A percentile compares a stretch with the other conserved stretches of the same genome.
phyloP scores from a whole-genome alignment of 1,140 invertebrate genomes.

The Musca domestica region DNA sequence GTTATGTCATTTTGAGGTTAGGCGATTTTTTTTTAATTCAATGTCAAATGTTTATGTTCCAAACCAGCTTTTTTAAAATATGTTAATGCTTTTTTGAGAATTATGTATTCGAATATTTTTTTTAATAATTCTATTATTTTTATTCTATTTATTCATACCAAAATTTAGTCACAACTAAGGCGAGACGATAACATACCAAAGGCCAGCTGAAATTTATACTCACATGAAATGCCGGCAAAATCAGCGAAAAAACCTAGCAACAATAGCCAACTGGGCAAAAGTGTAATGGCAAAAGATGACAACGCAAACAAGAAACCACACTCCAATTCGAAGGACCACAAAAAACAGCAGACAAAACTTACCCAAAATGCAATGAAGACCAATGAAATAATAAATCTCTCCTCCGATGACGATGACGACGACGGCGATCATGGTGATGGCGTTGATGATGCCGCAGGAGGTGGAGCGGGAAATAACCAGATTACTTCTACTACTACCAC shows the following conservation, averaged over 20 bases:
- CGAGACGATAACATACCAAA: conserved; percentile 53
- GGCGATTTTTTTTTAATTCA: too few species aligned
- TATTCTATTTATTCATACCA: background rate
- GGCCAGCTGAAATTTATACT: conserved; percentile 51
- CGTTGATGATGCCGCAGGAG: background rate
- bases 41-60: too few species aligned
- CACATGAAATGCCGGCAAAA: conserved; percentile 24
- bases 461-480: conserved; percentile 29
- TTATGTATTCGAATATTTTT: background rate
- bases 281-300: background rate
- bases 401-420: conserved; percentile 1
- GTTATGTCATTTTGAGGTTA: too few species aligned
- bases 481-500: conserved; percentile 18
- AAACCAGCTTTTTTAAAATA: too few species aligned
- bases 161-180: conserved; percentile 49
- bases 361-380: background rate
- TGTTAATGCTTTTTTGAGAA: too few species aligned
- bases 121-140: conserved; percentile 6
- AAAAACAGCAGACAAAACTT: background rate
- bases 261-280: conserved; percentile 24
- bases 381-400: conserved; percentile 10
- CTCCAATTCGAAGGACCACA: background rate
- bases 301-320: background rate
- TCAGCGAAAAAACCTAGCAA: conserved; percentile 4
- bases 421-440: too few species aligned